Evolutionary conservation across 2,888 invertebrate species (phyloP).

Genomic region (Schizotus pectinicornis): DNA sequence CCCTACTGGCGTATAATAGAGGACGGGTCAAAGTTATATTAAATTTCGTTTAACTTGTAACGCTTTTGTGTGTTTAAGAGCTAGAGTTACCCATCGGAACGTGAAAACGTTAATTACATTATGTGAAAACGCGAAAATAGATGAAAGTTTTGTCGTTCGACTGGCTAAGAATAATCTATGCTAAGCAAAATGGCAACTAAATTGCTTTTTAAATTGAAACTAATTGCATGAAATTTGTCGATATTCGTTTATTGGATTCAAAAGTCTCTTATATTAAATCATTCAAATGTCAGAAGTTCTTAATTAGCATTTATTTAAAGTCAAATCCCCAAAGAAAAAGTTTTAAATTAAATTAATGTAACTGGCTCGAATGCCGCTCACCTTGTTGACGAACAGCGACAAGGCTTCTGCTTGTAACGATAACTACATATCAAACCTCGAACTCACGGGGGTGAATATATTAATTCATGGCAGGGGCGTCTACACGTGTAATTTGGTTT

Average conservation of each 20-base stretch:
- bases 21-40: too few species aligned
- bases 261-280: constrained; percentile 25
- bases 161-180: too few species aligned
- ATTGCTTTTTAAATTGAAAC: constrained; percentile 24
- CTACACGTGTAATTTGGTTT: constrained; percentile 30
- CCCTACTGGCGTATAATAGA: too few species aligned
- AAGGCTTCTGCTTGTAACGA: constrained; percentile 3
- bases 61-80: too few species aligned
- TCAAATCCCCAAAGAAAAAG: constrained; percentile 16
- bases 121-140: too few species aligned
- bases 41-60: too few species aligned
- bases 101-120: too few species aligned
- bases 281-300: constrained; percentile 20
- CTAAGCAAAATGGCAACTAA: constrained; percentile 10
- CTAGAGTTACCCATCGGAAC: too few species aligned
- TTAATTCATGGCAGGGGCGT: constrained; percentile 28
- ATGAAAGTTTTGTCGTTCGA: too few species aligned
- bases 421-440: constrained; percentile 25
- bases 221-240: constrained; percentile 23
- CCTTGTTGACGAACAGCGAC: not conserved
- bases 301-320: constrained; percentile 28
- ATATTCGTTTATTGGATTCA: constrained; percentile 19
- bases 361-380: constrained; percentile 1
- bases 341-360: constrained; percentile 18
- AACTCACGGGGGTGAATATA: constrained; percentile 30